Conservation (phyloP, 2,113 vertebrate genomes). For the Bos javanicus region DNA sequence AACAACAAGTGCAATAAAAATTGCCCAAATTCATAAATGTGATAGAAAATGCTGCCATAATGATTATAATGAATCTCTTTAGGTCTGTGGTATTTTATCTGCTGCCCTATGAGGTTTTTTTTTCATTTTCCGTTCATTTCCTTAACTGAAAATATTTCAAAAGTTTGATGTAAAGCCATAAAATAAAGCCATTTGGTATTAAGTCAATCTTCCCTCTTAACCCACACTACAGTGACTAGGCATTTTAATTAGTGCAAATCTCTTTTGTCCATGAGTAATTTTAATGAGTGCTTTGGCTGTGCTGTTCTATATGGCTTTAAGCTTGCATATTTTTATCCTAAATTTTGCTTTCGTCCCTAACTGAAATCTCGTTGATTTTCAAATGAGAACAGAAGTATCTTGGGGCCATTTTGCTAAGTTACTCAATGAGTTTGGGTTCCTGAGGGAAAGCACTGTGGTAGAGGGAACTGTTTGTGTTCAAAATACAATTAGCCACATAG, state of each 20-base stretch:
- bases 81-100: conserved; percentile 53
- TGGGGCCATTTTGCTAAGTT: conserved; percentile 59
- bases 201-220: conserved; percentile 61
- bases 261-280: conserved; percentile 69
- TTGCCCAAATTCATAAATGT: conserved; percentile 58
- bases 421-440: conserved; percentile 44
- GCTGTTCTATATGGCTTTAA: conserved; percentile 62
- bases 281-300: conserved; percentile 63
- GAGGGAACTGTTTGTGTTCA: conserved; percentile 50
- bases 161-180: conserved; percentile 64
- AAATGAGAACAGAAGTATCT: conserved; percentile 56
- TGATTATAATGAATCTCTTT: conserved; percentile 65
- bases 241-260: conserved; percentile 72
- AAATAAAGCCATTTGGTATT: conserved; percentile 64
- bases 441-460: conserved; percentile 30
- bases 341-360: conserved; percentile 59
- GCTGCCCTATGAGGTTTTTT: conserved; percentile 50
- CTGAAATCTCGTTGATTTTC: conserved; percentile 61
- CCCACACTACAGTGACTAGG: conserved; percentile 61
- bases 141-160: conserved; percentile 65
- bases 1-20: conserved; percentile 65
- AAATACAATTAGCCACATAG: conserved; percentile 44
- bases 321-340: conserved; percentile 62
- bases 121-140: conserved; percentile 63
- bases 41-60: conserved; percentile 63